phyloP scores from a whole-genome alignment of 2,888 invertebrate genomes.

The Scelioninae gen. 2 region DNA sequence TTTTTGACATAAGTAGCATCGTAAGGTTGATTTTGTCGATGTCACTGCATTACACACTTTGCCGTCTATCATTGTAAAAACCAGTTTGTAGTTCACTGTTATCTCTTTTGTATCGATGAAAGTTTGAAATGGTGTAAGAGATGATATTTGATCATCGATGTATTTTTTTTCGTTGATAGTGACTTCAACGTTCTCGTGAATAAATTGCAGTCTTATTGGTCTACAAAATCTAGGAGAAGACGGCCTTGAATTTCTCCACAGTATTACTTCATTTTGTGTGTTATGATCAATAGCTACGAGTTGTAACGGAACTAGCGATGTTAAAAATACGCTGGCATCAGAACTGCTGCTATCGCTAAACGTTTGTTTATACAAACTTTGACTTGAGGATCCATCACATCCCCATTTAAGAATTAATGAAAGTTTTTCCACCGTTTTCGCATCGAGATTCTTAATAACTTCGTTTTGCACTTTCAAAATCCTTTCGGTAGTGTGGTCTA shows the following conservation, averaged over 20 bases:
- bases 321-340: constrained; percentile 1
- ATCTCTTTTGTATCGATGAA: constrained; percentile 23
- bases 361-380: too few species aligned
- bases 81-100: not conserved
- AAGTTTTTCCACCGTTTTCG: too few species aligned
- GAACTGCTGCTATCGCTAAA: too few species aligned
- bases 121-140: constrained; percentile 6
- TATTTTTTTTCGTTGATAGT: not conserved
- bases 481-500: not conserved
- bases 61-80: too few species aligned
- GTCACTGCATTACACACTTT: too few species aligned
- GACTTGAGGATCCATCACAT: too few species aligned
- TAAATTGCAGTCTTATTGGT: constrained; percentile 19
- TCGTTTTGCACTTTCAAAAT: not conserved
- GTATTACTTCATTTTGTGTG: not conserved
- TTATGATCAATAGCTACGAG: not conserved
- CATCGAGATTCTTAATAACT: not conserved
- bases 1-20: not conserved
- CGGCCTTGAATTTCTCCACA: constrained; percentile 4
- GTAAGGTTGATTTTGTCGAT: too few species aligned
- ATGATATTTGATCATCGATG: not conserved
- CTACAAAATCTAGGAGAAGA: constrained; percentile 25
- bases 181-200: constrained; percentile 6
- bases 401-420: too few species aligned
- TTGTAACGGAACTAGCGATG: constrained; percentile 16